Base-by-base conservation (phyloP, 2,797 vertebrate species). In the Karalla daura region DNA sequence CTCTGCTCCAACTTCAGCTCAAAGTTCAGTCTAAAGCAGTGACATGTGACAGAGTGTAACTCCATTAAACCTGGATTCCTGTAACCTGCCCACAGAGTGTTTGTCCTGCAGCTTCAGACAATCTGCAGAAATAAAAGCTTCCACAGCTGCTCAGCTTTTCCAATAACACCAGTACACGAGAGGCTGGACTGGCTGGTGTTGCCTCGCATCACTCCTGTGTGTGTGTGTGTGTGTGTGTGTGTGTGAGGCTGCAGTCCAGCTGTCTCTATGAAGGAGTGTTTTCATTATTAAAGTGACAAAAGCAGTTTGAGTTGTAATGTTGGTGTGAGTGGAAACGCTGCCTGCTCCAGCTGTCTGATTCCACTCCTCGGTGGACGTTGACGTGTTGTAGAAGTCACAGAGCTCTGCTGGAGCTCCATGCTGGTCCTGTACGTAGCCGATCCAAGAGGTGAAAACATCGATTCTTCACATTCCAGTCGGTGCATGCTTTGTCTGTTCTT, bases 201-300 rank as follows among this genome's bases (percentile, higher is more conserved):
- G 18, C 45, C 63, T 53, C 9, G 2, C 21, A 64, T 78, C 55
- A 53, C 46, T 60, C 49, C 40, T 56, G 24, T 46, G 25, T 55
- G 53, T 12, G 44, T 56, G 61, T 33, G 61, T 23, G 18, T 35
- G 40, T 62, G 44, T 55, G 58, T 32, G 49, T 63, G 61, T 53
- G 37, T 43, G 52, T 37, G 50, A 7, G 17, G 7, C 12, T 59
- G 50, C 40, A 25, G 30, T 37, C 39, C 11, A 5, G 49, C 74
- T 66, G 70, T 33, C 53, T 44, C 27, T 15, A 28, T 63, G 74
- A 83, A 18, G 43, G 37, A 44, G 15, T 51, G 68, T 63, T 69
- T 73, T 76, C 72, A 80, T 83, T 74, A 73, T 17, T 12, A 36
- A 44, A 39, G 60, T 46, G 49, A 66, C 63, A 76, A 13, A 69